Evolutionary conservation across 2,888 invertebrate genomes (phyloP), one percentile per base, ranked within the genome.

Genomic region (Dynastes tityus): DNA sequence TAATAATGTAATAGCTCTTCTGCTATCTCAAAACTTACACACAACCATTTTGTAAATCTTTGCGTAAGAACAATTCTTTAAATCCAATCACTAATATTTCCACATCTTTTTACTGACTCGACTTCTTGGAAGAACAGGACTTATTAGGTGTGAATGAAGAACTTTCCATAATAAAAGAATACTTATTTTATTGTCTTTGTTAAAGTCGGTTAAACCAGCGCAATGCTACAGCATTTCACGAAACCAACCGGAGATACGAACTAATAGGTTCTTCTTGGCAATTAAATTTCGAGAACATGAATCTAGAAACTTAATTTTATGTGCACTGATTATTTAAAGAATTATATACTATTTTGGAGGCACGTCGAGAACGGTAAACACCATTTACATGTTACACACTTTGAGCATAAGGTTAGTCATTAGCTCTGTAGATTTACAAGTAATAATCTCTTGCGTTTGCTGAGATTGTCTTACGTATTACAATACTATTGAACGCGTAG

Each of bases 271-370:
- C 55, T 58, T 58, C 58, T 37, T 58, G 40, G 55, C 71, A 55
- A 73, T 73, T 73, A 73, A 37, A 73, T 61, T 58, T 73, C 58
- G 58, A 73, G 73, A 37, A 73, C 37, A 40, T 13, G 40, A 40
- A 53, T 32, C 55, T 58, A 73, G 40, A 73, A 73, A 61, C 58
- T 73, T 53, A 70, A 70, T 70, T 70, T 22, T 73, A 73, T 73
- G 58, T 58, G 73, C 73, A 73, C 73, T 73, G 58, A 73, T 73
- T 58, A 40, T 13, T 73, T 58, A 51, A 51, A 22, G 29, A 73
- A 73, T 73, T 73, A 22, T 58, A 58, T 58, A 73, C 58, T 22
- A 73, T 73, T 58, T 73, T 58, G 73, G 73, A 4, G 53, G 16
- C 22, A 32, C 40, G 58, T 58, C 58, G 37, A 40, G 58, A 73